These are phyloP conservation scores for Ramazzottius varieornatus DNA, from an alignment of 2,888 invertebrate species.

Conservation along the genomic window DNA sequence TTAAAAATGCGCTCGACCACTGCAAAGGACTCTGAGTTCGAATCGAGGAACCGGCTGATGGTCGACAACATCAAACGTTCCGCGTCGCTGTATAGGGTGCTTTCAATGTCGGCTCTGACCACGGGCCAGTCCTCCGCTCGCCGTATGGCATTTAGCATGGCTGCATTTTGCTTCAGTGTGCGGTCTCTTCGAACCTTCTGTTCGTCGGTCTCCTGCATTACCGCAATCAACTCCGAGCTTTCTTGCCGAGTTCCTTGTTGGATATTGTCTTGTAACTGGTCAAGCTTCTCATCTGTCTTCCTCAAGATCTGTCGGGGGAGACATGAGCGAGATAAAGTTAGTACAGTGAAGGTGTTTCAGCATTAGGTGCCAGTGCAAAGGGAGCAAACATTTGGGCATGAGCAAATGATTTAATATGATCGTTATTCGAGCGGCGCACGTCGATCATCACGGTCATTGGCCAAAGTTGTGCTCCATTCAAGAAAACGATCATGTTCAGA, in stretches of 20 bases:
- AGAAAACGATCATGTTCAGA: no score
- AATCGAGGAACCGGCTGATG: not conserved
- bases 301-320: not conserved
- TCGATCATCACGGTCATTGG: no score
- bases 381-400: no score
- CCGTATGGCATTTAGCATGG: not conserved
- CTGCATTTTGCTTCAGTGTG: not conserved
- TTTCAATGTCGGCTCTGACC: not conserved
- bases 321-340: no score
- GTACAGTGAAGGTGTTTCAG: no score
- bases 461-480: no score
- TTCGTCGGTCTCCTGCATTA: not conserved
- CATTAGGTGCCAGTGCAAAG: no score
- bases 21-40: not conserved
- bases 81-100: not conserved
- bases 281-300: not conserved
- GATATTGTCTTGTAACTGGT: not conserved
- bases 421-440: not conserved
- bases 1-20: not conserved
- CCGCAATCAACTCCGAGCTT: not conserved
- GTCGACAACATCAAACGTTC: not conserved
- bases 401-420: not conserved
- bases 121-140: not conserved
- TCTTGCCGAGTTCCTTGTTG: not conserved
- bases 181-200: not conserved